Base-by-base conservation (phyloP, 2,113 vertebrate genomes). In the Leptobrachium leishanense region DNA sequence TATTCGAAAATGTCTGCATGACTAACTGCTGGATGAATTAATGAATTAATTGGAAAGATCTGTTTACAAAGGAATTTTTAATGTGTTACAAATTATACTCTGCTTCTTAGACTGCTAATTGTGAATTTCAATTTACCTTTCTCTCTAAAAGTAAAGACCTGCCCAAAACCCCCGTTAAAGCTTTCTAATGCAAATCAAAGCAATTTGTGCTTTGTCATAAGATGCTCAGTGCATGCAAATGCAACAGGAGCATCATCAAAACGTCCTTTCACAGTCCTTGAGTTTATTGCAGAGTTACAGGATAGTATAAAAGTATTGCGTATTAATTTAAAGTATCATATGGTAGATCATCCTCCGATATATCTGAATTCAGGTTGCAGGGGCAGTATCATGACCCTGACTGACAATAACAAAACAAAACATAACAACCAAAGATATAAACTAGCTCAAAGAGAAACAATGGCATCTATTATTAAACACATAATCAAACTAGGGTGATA, bases 221-320 rank as follows among this genome's bases (percentile, higher is more conserved):
- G 20, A 40, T 40, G 43, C 39, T 43, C 20, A 55, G 8, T 12
- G 6, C 41, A 68, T 68, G n/a, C 1, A 54, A 43, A 68, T 43
- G 66, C n/a, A 57, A 15, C 3, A 20, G 41, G 53, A 68, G 41
- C 20, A 59, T 54, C 41, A 44, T 31, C 66, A 31, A 42, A 9
- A 75, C 53, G 64, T 76, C 66, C 39, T 57, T 76, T 76, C 13
- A 68, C 40, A 76, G 75, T 55, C 75, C 50, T 76, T 76, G 66
- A 68, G 50, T n/a, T 55, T 50, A 68, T 59, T 68, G 65, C 50
- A 53, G 67, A 43, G 13, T 57, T 43, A 40, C 5, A 43, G 15
- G 67, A 59, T 46, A 15, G 5, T 50, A 43, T 76, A 0, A 39
- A 76, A 54, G 44, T 31, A 67, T 76, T 67, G 54, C 50, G 20